phyloP scores from a whole-genome alignment of 1,140 invertebrate genomes.

The Triops cancriformis region DNA sequence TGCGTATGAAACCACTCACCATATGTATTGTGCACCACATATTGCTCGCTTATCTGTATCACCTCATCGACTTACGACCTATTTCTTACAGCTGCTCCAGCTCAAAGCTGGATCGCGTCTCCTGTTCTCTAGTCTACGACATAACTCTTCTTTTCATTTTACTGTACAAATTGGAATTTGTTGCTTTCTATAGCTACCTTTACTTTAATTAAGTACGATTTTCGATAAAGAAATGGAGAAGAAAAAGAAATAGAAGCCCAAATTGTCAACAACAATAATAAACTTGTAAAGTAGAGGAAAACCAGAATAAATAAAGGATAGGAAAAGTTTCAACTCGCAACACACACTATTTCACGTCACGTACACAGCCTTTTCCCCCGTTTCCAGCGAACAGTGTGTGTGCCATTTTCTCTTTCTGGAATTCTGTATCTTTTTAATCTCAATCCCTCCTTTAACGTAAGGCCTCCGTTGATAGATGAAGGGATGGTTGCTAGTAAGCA shows the following conservation, averaged over 20 bases:
- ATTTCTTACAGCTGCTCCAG: neutral
- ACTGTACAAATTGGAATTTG: neutral
- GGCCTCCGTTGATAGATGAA: constrained; percentile 8
- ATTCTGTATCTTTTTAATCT: neutral
- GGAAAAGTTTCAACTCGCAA: neutral
- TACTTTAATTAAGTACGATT: constrained; percentile 7
- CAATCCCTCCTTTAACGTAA: neutral
- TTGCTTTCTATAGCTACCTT: neutral
- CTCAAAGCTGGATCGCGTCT: neutral
- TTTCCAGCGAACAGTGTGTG: neutral
- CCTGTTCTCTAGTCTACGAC: neutral
- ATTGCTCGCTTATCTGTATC: neutral
- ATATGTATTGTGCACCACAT: constrained; percentile 2
- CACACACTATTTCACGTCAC: neutral
- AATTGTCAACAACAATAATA: neutral
- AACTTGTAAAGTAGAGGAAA: neutral
- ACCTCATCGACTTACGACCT: neutral
- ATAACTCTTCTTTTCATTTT: neutral
- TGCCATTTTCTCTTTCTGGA: neutral
- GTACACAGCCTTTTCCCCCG: neutral
- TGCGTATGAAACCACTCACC: constrained; percentile 7
- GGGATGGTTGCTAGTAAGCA: neutral
- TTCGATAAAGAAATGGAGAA: neutral
- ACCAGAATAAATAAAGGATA: neutral
- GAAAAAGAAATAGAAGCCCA: neutral